phyloP scores from a whole-genome alignment of 1,140 invertebrate species.

The Mercenaria mercenaria region DNA sequence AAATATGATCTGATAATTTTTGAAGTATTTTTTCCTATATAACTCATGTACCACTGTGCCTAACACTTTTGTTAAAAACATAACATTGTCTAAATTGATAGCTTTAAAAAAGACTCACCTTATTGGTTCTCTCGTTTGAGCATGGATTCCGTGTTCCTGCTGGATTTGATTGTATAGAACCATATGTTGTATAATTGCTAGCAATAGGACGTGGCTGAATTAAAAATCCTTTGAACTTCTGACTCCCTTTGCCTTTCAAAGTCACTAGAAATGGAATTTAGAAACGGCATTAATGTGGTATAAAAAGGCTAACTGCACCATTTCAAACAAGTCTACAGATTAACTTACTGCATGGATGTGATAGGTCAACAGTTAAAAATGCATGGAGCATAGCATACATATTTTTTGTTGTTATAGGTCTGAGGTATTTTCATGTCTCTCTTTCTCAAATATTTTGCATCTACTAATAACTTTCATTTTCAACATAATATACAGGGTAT shows the following conservation, averaged over 20 bases:
- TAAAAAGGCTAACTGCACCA: neutral
- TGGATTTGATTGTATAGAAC: neutral
- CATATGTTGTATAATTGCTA: conserved; percentile 15
- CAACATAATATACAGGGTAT: too few species aligned
- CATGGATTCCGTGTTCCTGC: conserved; percentile 15
- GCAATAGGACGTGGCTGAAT: conserved; percentile 28
- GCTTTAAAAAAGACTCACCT: neutral
- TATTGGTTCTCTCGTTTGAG: neutral
- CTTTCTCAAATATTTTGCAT: neutral
- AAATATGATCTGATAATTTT: too few species aligned
- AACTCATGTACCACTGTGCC: too few species aligned
- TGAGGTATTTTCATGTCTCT: neutral
- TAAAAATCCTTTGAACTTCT: conserved; percentile 39
- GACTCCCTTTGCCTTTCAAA: neutral
- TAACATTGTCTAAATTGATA: too few species aligned
- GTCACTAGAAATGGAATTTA: conserved; percentile 31
- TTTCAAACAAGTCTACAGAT: neutral
- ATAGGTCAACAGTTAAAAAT: neutral
- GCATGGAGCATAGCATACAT: too few species aligned
- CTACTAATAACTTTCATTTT: too few species aligned
- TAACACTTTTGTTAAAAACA: too few species aligned
- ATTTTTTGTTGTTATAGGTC: too few species aligned
- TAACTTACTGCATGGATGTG: neutral
- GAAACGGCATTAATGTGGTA: neutral
- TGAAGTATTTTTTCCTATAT: too few species aligned